phyloP scores from a whole-genome alignment of 2,113 vertebrate genomes.

The Rhinichthys klamathensis region DNA sequence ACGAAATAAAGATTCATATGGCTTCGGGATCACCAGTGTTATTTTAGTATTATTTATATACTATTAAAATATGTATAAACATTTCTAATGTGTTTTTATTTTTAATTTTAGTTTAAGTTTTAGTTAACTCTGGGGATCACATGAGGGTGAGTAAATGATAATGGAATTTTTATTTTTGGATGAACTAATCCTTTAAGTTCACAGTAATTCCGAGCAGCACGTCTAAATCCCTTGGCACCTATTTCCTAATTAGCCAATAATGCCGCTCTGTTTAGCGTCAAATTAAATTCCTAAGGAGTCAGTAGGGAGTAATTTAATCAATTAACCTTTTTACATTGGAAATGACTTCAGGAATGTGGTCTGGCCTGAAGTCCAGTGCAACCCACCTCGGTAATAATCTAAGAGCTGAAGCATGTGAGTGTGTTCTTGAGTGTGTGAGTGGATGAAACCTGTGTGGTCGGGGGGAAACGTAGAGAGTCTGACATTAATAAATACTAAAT shows the following conservation, averaged over 20 bases:
- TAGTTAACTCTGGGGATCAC: not conserved
- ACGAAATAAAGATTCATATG: not conserved
- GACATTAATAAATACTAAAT: slow-evolving; percentile 75
- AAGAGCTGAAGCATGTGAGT: slow-evolving; percentile 33
- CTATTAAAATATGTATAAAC: not conserved
- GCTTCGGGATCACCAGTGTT: not conserved
- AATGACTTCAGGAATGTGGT: slow-evolving; percentile 57
- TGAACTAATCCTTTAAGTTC: slow-evolving; percentile 27
- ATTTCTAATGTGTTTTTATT: not conserved
- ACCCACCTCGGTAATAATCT: slow-evolving; percentile 49
- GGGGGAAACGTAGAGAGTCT: slow-evolving; percentile 49
- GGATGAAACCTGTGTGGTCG: slow-evolving; percentile 61
- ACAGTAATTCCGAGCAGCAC: slow-evolving; percentile 15
- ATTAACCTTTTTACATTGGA: slow-evolving; percentile 74
- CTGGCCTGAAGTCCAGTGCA: not conserved
- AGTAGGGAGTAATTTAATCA: slow-evolving; percentile 66
- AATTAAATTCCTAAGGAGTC: slow-evolving; percentile 65
- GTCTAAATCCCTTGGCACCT: slow-evolving; percentile 51
- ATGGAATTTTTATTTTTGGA: slow-evolving; percentile 32
- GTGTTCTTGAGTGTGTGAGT: slow-evolving; percentile 36
- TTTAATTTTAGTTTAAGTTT: not conserved
- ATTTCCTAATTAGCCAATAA: slow-evolving; percentile 60
- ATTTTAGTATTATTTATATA: not conserved
- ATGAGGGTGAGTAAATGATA: slow-evolving; percentile 13
- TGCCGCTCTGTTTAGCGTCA: slow-evolving; percentile 68